These are phyloP conservation scores for Sciurus carolinensis DNA, from an alignment of 2,797 vertebrate genomes.

Conservation along the genomic window DNA sequence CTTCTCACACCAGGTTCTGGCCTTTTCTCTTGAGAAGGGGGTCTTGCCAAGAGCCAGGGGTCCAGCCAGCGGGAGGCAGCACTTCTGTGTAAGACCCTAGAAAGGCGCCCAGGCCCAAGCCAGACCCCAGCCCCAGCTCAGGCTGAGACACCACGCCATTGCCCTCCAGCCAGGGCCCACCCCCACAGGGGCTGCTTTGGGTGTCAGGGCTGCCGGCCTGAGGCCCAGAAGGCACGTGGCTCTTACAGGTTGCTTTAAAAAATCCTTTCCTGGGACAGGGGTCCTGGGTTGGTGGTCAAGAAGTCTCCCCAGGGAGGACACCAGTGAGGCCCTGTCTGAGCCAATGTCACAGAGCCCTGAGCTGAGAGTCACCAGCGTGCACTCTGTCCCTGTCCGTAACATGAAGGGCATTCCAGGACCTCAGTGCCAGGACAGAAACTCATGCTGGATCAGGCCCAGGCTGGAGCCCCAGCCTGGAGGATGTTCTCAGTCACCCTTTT, in stretches of 20 bases:
- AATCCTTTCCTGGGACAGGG: neutral
- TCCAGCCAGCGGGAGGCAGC: neutral
- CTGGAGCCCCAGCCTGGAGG: neutral
- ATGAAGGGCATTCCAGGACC: neutral
- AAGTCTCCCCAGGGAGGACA: neutral
- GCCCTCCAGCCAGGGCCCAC: too few relatives aligned
- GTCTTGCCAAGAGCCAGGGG: neutral
- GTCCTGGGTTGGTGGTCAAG: accelerated
- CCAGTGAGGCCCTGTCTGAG: neutral
- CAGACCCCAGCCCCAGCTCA: neutral
- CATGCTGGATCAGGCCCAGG: accelerated
- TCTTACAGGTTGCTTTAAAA: neutral
- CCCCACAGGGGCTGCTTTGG: neutral
- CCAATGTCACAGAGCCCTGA: accelerated
- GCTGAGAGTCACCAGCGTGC: accelerated
- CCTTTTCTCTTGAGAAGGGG: neutral
- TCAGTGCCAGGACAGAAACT: neutral
- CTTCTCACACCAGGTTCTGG: neutral
- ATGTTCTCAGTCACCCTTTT: neutral
- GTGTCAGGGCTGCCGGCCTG: neutral
- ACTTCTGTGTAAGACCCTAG: neutral
- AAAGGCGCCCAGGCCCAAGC: neutral
- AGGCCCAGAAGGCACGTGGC: accelerated
- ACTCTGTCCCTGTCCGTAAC: accelerated
- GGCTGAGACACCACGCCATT: accelerated